These are phyloP conservation scores for Noctilio leporinus DNA, from an alignment of 2,113 vertebrate genomes.

Conservation along the genomic window DNA sequence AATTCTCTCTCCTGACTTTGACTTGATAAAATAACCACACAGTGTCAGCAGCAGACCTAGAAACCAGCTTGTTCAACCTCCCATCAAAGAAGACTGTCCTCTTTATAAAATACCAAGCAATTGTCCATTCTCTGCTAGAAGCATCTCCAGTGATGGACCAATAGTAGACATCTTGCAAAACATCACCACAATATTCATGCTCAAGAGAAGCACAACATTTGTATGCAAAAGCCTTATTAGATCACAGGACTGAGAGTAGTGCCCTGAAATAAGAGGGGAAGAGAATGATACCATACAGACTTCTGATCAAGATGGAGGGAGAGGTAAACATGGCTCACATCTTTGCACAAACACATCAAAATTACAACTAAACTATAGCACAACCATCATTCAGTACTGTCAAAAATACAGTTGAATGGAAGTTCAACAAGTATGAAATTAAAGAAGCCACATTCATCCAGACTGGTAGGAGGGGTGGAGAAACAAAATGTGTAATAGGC, in stretches of 20 bases:
- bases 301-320: no score
- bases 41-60: fast-evolving
- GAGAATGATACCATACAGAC: no score
- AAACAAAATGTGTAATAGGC: no score
- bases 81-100: background rate
- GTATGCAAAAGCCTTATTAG: background rate
- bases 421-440: no score
- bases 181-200: no score
- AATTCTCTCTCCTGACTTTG: background rate
- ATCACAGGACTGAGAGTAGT: fast-evolving
- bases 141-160: background rate
- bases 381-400: no score
- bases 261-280: background rate
- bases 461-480: no score
- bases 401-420: no score
- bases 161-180: background rate
- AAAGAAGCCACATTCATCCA: no score
- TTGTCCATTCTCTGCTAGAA: background rate
- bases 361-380: no score
- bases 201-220: background rate
- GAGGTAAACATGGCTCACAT: no score
- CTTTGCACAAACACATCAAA: no score
- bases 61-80: background rate
- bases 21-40: background rate
- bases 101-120: background rate